Percentiles rank a stretch among this genome's conserved stretches.
Conservation (phyloP, 2,888 invertebrate species). For the Metellina segmentata region DNA sequence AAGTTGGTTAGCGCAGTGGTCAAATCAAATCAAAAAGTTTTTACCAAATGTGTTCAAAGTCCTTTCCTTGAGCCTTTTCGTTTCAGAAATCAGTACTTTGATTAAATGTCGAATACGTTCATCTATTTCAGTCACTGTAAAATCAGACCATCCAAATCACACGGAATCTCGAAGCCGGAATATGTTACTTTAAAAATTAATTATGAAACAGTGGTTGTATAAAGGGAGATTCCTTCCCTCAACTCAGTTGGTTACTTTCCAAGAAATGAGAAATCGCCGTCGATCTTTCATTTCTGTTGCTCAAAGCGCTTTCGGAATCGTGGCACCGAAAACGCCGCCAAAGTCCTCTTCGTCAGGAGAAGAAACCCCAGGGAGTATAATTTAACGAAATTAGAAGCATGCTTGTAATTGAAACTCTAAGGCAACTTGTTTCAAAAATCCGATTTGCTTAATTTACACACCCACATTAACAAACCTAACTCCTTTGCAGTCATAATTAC, state of each 20-base stretch:
- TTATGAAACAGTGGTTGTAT: neutral
- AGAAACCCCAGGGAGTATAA: conserved; percentile 33
- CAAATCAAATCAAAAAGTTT: too few relatives aligned
- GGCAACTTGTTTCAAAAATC: conserved; percentile 60
- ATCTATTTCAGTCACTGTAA: neutral
- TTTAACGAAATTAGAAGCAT: conserved; percentile 60
- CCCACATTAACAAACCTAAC: conserved; percentile 54
- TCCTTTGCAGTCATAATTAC: conserved; percentile 65
- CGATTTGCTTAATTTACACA: conserved; percentile 64
- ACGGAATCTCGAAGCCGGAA: neutral
- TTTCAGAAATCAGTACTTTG: neutral
- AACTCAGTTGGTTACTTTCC: neutral
- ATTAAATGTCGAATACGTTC: neutral
- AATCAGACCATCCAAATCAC: neutral
- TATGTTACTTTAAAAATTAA: neutral
- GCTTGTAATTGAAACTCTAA: conserved; percentile 60
- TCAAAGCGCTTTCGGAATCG: conserved; percentile 17
- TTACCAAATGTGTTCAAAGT: too few relatives aligned
- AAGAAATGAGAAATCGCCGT: conserved; percentile 3
- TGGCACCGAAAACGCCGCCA: neutral
- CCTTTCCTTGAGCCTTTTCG: neutral
- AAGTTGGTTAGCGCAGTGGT: too few relatives aligned
- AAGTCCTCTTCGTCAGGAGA: neutral
- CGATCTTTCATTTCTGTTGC: conserved; percentile 27
- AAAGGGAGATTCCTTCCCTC: neutral